These are phyloP conservation scores for Corynorhinus townsendii DNA, from an alignment of 2,113 vertebrate genomes.

Conservation along the genomic window DNA sequence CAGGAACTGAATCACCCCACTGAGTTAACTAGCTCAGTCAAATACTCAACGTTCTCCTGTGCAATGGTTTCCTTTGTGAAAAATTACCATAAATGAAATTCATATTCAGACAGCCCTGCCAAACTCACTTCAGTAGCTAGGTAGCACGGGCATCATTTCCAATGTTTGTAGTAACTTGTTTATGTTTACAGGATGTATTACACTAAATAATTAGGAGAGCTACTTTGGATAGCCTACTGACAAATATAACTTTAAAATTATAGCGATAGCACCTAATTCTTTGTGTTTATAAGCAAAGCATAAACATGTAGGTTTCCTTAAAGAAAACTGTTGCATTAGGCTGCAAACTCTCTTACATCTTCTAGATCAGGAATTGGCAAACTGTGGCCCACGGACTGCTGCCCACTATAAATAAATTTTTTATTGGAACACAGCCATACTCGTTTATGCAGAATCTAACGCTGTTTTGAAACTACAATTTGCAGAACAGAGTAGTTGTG, in stretches of 20 bases:
- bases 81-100: slow-evolving; percentile 1
- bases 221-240: background rate
- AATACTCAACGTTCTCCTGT: background rate
- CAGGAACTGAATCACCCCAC: background rate
- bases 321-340: background rate
- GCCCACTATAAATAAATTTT: background rate
- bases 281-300: background rate
- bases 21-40: background rate
- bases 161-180: background rate
- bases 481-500: background rate
- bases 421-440: background rate
- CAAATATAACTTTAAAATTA: background rate
- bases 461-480: background rate
- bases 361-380: background rate
- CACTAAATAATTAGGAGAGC: background rate
- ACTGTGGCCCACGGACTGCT: background rate
- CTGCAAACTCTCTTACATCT: background rate
- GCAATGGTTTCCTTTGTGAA: background rate
- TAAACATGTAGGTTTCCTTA: slow-evolving; percentile 7
- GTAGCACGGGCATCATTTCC: background rate
- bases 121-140: background rate
- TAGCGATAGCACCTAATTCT: background rate
- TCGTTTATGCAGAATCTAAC: background rate
- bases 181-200: background rate
- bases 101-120: background rate